Percentiles rank a stretch among this genome's conserved stretches.
Conservation (phyloP, 2,113 vertebrate species). For the Motacilla tschutschensis region DNA sequence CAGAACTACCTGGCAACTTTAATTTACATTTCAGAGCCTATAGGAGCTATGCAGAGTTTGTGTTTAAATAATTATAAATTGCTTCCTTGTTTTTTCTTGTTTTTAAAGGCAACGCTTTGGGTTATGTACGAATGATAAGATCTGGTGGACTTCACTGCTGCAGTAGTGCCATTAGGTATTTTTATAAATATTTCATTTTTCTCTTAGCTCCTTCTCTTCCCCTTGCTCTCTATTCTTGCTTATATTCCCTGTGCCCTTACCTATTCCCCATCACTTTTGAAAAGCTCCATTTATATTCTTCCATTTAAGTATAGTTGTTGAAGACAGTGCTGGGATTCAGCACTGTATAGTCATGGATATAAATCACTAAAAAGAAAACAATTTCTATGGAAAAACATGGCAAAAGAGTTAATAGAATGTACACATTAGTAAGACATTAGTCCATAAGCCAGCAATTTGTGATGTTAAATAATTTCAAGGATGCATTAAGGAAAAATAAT, state of each 20-base stretch:
- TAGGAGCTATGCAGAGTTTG: neutral
- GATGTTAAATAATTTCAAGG: neutral
- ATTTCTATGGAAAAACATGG: neutral
- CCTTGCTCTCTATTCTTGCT: neutral
- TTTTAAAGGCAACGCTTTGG: slow-evolving; percentile 93
- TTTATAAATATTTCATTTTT: neutral
- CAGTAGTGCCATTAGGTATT: slow-evolving; percentile 95
- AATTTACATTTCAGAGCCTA: neutral
- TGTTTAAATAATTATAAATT: neutral
- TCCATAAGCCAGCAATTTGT: neutral
- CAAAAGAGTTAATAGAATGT: neutral
- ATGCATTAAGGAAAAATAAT: neutral
- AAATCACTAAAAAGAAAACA: neutral
- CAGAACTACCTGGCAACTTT: neutral
- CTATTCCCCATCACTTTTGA: neutral
- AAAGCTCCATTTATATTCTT: neutral
- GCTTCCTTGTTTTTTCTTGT: neutral
- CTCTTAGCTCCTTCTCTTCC: neutral
- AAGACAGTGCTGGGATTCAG: neutral
- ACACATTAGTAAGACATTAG: neutral
- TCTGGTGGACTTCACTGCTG: slow-evolving; percentile 97
- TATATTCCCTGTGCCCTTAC: neutral
- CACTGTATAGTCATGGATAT: neutral
- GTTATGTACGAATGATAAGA: slow-evolving; percentile 96
- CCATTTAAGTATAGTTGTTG: neutral